Evolutionary conservation across 2,113 vertebrate species (phyloP).

Genomic region (Numida meleagris): DNA sequence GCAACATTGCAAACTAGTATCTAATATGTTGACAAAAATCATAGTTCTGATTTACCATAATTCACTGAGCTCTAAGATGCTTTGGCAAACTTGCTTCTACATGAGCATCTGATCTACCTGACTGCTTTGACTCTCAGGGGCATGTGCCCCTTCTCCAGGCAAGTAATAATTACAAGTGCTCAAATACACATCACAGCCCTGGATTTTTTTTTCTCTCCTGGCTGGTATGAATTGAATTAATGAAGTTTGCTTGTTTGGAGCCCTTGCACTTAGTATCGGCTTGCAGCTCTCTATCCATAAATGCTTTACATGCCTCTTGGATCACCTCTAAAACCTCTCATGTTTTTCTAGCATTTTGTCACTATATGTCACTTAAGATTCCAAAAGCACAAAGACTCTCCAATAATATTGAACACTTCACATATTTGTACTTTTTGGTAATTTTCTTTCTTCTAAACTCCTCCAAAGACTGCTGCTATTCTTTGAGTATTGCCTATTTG

Average conservation of each 20-base stretch:
- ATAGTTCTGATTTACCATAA: neutral
- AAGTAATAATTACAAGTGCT: neutral
- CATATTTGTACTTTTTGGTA: neutral
- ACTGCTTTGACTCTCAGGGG: neutral
- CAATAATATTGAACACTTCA: fast-evolving
- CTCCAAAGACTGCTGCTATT: neutral
- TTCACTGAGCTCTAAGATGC: neutral
- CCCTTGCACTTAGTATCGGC: neutral
- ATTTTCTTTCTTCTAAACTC: neutral
- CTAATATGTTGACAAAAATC: neutral
- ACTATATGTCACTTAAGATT: neutral
- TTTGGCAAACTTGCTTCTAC: neutral
- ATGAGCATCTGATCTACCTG: neutral
- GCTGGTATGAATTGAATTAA: neutral
- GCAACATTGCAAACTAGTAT: neutral
- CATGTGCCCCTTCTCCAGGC: neutral
- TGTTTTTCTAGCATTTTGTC: neutral
- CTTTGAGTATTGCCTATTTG: neutral
- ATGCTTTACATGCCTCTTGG: neutral
- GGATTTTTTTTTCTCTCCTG: neutral
- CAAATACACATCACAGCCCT: neutral
- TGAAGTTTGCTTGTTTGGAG: neutral
- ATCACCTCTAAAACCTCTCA: neutral
- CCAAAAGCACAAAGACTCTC: neutral
- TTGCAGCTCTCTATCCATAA: neutral